Evolutionary conservation across 2,797 vertebrate species (phyloP), one percentile per base, ranked within the genome.

Genomic region (Apodemus agrarius): DNA sequence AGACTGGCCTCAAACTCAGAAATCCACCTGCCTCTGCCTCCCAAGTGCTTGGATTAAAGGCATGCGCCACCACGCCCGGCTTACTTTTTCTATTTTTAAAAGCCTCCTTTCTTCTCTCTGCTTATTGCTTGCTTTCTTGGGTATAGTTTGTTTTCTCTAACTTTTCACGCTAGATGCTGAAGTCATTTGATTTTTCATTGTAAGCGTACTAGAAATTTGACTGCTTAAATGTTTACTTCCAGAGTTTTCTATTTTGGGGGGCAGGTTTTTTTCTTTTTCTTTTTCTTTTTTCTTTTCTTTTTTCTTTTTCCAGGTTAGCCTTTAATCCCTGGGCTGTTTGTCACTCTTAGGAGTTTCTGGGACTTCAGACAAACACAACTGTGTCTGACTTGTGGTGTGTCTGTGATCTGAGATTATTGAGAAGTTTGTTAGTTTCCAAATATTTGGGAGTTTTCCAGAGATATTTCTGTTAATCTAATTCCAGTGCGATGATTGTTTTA

Each of bases 391-490:
- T n/a, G 34, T 43, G 75, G 26, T 84, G 40, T 79, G 9, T 46
- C 72, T 93, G 76, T 49, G 88, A 16, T 89, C n/a, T 96, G 29
- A 69, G 22, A 65, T 79, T 49, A 46, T 43, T 54, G 74, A 63
- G 26, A 49, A n/a, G 10, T 59, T 17, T 84, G 40, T 90, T 91
- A 61, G 37, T 81, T 94, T 94, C 34, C 16, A 88, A 59, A 59
- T 82, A 79, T 79, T 86, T 43, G 21, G 69, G 17, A 46, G 49
- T 63, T 93, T 96, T 93, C 24, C 85, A 69, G 90, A 91, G 61
- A 63, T 84, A n/a, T 59, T 87, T 92, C 52, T 89, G n/a, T 40
- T 94, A 59, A 87, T 72, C 54, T 95, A 40, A 78, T 89, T 72
- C 69, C 31, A 9, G 74, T 92, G 40, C 74, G 34, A 43, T 79